Conservation (phyloP, 2,888 invertebrate species). For the Malacosoma neustria region DNA sequence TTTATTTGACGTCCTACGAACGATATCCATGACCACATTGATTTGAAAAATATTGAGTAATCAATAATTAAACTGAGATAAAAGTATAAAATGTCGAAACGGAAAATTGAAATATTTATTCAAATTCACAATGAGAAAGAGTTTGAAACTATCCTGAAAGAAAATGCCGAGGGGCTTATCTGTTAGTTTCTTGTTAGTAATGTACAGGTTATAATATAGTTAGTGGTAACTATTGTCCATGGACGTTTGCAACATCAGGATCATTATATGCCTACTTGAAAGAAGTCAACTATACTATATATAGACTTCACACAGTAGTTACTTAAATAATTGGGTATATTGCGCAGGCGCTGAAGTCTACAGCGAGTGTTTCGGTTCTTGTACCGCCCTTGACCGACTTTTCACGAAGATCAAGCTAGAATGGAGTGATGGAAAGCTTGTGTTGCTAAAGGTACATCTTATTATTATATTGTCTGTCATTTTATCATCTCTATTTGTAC, state of each 20-base stretch:
- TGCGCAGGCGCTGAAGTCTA: slow-evolving; percentile 62
- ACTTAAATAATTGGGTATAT: too few relatives aligned
- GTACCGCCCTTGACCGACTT: slow-evolving; percentile 42
- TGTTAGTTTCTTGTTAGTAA: slow-evolving; percentile 34
- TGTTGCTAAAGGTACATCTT: slow-evolving; percentile 42
- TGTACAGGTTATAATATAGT: not conserved
- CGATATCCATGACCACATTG: not conserved
- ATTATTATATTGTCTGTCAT: not conserved
- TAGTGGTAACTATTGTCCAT: too few relatives aligned
- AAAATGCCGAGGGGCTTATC: slow-evolving; percentile 33
- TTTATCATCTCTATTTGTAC: too few relatives aligned
- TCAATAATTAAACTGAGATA: not conserved
- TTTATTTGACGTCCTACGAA: too few relatives aligned
- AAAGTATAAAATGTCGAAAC: slow-evolving; percentile 29
- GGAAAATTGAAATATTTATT: slow-evolving; percentile 41
- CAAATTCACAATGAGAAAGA: slow-evolving; percentile 47
- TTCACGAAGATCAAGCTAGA: slow-evolving; percentile 47
- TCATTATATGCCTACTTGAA: too few relatives aligned
- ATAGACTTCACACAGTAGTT: too few relatives aligned
- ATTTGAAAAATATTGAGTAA: too few relatives aligned
- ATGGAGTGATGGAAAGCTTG: slow-evolving; percentile 45
- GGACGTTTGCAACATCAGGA: too few relatives aligned
- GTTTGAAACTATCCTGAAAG: slow-evolving; percentile 34
- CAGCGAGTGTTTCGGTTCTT: slow-evolving; percentile 38
- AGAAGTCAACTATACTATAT: too few relatives aligned